Evolutionary conservation across 2,888 invertebrate genomes (phyloP).

Genomic region (Blastobasis lacticolella): DNA sequence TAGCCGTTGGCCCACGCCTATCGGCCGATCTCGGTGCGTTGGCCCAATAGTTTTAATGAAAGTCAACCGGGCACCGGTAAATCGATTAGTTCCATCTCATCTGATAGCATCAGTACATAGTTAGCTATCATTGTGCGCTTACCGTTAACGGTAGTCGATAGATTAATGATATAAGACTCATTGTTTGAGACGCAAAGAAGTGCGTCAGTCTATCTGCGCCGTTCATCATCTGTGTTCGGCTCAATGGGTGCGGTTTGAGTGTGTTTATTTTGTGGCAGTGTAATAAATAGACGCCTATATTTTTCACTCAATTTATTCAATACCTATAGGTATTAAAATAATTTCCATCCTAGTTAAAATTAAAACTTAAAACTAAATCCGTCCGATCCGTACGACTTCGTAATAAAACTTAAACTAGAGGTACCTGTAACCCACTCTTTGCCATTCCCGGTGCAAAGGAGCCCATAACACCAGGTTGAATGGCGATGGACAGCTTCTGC

Average conservation of each 20-base stretch:
- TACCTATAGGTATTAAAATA: no score
- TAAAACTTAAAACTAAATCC: no score
- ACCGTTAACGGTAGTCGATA: slow-evolving; percentile 55
- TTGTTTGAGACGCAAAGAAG: slow-evolving; percentile 61
- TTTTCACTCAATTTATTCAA: no score
- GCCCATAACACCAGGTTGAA: no score
- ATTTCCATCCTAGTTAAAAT: no score
- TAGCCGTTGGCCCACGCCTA: slow-evolving; percentile 20
- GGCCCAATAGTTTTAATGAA: slow-evolving; percentile 62
- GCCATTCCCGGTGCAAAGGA: no score
- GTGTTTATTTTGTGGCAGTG: slow-evolving; percentile 12
- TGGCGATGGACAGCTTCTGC: no score
- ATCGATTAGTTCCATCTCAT: slow-evolving; percentile 59
- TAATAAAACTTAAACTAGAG: no score
- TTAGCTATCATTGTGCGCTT: slow-evolving; percentile 52
- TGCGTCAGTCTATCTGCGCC: slow-evolving; percentile 41
- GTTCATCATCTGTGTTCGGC: slow-evolving; percentile 23
- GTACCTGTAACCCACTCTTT: no score
- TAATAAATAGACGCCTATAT: neutral
- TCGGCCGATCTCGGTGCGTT: slow-evolving; percentile 6
- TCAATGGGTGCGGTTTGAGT: slow-evolving; percentile 25
- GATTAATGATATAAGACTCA: slow-evolving; percentile 58
- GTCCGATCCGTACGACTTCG: no score
- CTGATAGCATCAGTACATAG: slow-evolving; percentile 55
- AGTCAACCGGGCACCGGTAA: slow-evolving; percentile 42